Base-by-base conservation (phyloP, 2,888 invertebrate species). In the Ophonus ardosiacus region DNA sequence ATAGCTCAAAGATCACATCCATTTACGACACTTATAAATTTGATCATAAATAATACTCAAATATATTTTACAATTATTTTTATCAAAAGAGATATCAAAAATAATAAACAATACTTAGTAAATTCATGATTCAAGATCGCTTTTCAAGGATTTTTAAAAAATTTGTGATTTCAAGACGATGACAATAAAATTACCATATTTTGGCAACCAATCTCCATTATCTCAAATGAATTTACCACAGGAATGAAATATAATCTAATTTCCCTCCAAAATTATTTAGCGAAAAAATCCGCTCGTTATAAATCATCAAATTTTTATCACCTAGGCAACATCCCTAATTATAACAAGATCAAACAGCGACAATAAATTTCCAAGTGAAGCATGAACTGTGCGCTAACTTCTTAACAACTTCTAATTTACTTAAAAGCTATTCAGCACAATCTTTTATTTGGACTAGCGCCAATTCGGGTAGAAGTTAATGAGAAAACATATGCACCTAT, bases 401-500 rank as follows among this genome's bases (percentile, higher is more conserved):
- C 71, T 74, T 78, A 78, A 78, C 57, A 78, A 78, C 56, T 38
- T 71, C 18, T 81, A 81, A 81, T 81, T 81, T 81, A 81, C 59
- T 81, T 71, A 81, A 65, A 81, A 81, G 81, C 81, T 71, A 81
- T 80, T 80, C 68, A 71, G 17, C 68, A 71, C 56, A 68, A 81
- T 81, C 81, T 81, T 81, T 81, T 71, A 81, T 56, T 71, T 81
- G 81, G 81, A 43, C 10, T 15, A 7, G 51, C n/a, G 68, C 81
- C 81, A 81, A 81, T 71, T 71, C 57, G 38, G 43, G 56, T 68
- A 24, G 65, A 81, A 59, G 81, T 81, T 81, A 81, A 81, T 81
- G 68, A 81, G 71, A 68, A 71, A 71, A 68, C 81, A 81, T 81
- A 81, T 81, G 81, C 71, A 81, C 68, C 81, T 57, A 68, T 81